Conservation (phyloP, 2,888 invertebrate genomes). For the Nomada hirtipes region DNA sequence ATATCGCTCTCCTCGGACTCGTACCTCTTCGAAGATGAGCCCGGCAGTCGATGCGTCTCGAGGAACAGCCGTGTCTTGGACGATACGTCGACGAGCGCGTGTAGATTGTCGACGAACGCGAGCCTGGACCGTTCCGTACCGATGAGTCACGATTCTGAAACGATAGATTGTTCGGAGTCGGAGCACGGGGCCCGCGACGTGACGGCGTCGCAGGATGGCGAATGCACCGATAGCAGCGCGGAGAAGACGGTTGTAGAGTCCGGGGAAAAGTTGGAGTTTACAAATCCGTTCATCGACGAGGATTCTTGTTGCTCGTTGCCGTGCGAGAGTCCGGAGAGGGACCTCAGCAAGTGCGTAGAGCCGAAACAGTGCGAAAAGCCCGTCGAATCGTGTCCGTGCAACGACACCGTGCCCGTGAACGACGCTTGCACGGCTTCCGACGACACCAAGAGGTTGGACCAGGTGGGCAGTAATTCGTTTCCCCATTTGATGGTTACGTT, state of each 20-base stretch:
- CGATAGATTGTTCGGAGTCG: neutral
- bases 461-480: neutral
- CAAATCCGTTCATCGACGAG: slow-evolving; percentile 22
- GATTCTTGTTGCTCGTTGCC: slow-evolving; percentile 50
- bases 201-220: neutral
- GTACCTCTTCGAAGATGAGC: slow-evolving; percentile 52
- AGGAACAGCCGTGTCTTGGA: slow-evolving; percentile 25
- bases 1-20: slow-evolving; percentile 77
- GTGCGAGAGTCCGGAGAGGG: slow-evolving; percentile 28
- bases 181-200: slow-evolving; percentile 1
- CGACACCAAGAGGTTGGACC: neutral
- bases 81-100: neutral
- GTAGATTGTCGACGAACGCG: neutral
- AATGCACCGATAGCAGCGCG: slow-evolving; percentile 20
- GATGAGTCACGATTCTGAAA: neutral
- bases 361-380: slow-evolving; percentile 53
- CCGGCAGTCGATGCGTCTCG: slow-evolving; percentile 14
- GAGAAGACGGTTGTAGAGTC: slow-evolving; percentile 1
- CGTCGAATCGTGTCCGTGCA: slow-evolving; percentile 3
- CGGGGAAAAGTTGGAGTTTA: slow-evolving; percentile 19
- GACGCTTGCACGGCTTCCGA: neutral
- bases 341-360: slow-evolving; percentile 27
- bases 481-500: slow-evolving; percentile 69
- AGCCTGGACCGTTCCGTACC: slow-evolving; percentile 5
- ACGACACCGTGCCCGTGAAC: neutral